Evolutionary conservation across 2,113 vertebrate genomes (phyloP).

Genomic region (Bos javanicus): DNA sequence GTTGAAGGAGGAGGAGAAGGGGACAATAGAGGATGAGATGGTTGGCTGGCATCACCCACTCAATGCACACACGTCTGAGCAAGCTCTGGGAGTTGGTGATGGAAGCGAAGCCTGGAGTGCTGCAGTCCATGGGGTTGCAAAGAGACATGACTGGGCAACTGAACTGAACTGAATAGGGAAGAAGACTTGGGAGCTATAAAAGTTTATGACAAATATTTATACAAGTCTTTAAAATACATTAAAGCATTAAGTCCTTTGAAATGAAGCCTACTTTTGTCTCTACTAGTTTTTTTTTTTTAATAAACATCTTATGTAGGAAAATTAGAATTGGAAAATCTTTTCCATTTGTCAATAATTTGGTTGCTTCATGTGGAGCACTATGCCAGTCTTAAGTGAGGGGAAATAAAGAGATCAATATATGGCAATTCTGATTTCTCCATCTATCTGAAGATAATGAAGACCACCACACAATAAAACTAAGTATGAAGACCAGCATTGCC

Average conservation of each 20-base stretch:
- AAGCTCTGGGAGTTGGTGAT: background rate
- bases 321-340: background rate
- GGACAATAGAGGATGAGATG: background rate
- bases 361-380: background rate
- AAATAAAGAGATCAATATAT: background rate
- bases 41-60: background rate
- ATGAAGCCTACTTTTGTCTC: conserved; percentile 2
- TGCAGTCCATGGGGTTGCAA: background rate
- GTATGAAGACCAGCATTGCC: background rate
- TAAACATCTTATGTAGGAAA: background rate
- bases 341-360: background rate
- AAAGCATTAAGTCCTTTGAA: background rate
- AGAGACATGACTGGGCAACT: background rate
- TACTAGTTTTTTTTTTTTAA: background rate
- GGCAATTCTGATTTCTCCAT: background rate
- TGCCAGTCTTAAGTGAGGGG: background rate
- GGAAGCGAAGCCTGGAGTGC: background rate
- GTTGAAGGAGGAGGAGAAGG: background rate
- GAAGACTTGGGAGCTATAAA: background rate
- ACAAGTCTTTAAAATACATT: background rate
- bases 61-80: background rate
- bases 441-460: background rate
- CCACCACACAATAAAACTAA: background rate
- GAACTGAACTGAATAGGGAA: background rate
- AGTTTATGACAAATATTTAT: background rate